Evolutionary conservation across 1,140 invertebrate genomes (phyloP).

Genomic region (Oncopeltus fasciatus): DNA sequence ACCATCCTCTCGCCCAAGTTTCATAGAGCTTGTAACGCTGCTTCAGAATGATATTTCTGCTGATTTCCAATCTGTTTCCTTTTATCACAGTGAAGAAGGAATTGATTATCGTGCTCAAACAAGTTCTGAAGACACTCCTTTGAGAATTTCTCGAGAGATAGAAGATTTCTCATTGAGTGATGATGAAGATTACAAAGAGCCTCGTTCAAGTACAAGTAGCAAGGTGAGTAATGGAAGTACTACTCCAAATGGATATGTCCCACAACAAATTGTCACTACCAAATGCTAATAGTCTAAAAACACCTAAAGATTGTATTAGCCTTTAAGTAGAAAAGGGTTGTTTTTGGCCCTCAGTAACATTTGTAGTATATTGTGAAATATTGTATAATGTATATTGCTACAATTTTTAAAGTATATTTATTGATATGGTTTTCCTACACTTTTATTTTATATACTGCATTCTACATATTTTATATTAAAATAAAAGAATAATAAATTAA

Average conservation of each 20-base stretch:
- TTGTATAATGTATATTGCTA: not conserved
- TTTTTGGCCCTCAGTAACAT: not conserved
- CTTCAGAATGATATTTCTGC: constrained; percentile 40
- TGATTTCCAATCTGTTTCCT: constrained; percentile 55
- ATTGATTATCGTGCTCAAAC: constrained; percentile 33
- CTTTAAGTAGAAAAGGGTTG: too few relatives aligned
- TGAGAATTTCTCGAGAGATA: constrained; percentile 24
- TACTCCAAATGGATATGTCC: constrained; percentile 30
- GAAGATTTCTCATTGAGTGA: constrained; percentile 26
- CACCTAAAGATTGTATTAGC: too few relatives aligned
- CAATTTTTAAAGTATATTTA: not conserved
- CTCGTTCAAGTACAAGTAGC: constrained; percentile 30
- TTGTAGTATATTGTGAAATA: not conserved
- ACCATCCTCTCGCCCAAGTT: constrained; percentile 59
- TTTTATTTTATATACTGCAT: not conserved
- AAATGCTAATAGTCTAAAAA: constrained; percentile 20
- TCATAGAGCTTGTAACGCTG: constrained; percentile 58
- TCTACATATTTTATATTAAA: not conserved
- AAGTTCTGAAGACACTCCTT: constrained; percentile 25
- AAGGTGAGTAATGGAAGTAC: constrained; percentile 33
- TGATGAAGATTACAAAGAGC: constrained; percentile 24
- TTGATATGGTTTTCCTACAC: not conserved
- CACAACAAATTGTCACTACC: constrained; percentile 20
- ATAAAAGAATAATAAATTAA: too few relatives aligned
- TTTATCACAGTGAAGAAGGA: constrained; percentile 57